Conservation (phyloP, 2,113 vertebrate genomes). For the Ornithorhynchus anatinus region DNA sequence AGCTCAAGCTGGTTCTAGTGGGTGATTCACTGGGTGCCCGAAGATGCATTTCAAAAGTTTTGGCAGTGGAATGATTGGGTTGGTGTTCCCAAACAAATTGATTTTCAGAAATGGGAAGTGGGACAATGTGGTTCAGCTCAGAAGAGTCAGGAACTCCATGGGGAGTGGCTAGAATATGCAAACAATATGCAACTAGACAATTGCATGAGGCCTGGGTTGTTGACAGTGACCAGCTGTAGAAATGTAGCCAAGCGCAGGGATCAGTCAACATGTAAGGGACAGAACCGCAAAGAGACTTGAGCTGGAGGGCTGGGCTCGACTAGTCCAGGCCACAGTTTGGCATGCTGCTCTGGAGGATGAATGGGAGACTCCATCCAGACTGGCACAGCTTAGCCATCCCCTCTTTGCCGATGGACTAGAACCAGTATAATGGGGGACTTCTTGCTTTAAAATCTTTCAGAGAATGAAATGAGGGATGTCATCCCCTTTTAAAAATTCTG, state of each 20-base stretch:
- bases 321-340: background rate
- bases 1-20: too few species aligned
- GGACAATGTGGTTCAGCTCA: accelerated
- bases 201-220: accelerated
- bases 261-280: background rate
- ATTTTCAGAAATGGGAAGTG: background rate
- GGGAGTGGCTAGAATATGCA: background rate
- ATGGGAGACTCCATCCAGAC: background rate
- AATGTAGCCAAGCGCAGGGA: accelerated
- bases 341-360: background rate
- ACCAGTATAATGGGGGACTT: background rate
- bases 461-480: slow-evolving; percentile 14
- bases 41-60: too few species aligned
- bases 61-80: too few species aligned
- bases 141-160: accelerated
- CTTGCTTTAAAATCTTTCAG: slow-evolving; percentile 30
- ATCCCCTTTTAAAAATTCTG: slow-evolving; percentile 23
- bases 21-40: too few species aligned
- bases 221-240: background rate
- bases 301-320: background rate
- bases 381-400: background rate
- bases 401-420: slow-evolving; percentile 31
- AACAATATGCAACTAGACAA: background rate
- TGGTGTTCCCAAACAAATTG: accelerated
- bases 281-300: background rate